Conservation (phyloP, 2,113 vertebrate genomes). For the Catharus bicknelli region DNA sequence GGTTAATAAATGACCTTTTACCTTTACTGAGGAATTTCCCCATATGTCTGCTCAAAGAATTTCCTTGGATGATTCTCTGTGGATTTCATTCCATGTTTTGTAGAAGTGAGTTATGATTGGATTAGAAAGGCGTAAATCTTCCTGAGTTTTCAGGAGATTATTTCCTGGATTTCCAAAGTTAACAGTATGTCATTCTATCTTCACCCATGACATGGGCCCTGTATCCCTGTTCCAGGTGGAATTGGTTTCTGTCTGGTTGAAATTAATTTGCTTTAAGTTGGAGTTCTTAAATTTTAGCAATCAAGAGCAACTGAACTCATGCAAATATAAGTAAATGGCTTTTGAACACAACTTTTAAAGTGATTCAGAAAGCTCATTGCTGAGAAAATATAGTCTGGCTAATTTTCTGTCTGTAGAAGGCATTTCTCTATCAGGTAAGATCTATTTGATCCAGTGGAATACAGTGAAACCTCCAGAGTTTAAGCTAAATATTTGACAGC, state of each 20-base stretch:
- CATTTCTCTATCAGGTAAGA: background rate
- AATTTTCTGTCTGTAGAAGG: background rate
- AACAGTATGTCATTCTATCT: constrained; percentile 54
- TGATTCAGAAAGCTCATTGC: background rate
- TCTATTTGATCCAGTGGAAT: background rate
- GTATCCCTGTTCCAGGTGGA: constrained; percentile 10
- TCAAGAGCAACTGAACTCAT: background rate
- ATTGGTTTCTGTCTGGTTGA: constrained; percentile 36
- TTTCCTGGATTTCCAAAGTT: constrained; percentile 61
- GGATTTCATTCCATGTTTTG: constrained; percentile 50
- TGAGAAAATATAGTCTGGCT: background rate
- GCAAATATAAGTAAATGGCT: background rate
- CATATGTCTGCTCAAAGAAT: constrained; percentile 54
- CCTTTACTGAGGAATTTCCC: constrained; percentile 57
- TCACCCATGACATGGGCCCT: background rate
- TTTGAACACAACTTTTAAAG: background rate
- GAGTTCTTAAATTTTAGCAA: constrained; percentile 24
- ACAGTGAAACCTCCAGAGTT: background rate
- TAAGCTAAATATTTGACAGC: background rate
- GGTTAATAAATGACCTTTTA: constrained; percentile 61
- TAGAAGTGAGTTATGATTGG: constrained; percentile 56
- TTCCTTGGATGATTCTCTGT: constrained; percentile 50
- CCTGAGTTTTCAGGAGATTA: constrained; percentile 56
- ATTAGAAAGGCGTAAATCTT: constrained; percentile 66
- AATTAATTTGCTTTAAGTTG: constrained; percentile 11